Percentiles rank a stretch among this genome's conserved stretches.
phyloP scores from a whole-genome alignment of 2,888 invertebrate species.

The Criorhina ranunculi region DNA sequence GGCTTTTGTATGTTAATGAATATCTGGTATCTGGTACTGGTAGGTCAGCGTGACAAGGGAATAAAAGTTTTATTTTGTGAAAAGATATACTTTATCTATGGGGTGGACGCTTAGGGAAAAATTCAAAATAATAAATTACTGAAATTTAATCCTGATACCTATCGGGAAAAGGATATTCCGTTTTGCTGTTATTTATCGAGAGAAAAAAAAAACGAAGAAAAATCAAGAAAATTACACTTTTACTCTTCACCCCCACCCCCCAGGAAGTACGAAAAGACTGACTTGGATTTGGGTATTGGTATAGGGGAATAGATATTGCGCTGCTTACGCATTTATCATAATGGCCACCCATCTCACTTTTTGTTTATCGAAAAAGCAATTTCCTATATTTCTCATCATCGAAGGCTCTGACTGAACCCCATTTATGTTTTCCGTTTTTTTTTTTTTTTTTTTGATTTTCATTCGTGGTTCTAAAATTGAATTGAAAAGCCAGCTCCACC shows the following conservation, averaged over 20 bases:
- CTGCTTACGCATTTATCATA: constrained; percentile 55
- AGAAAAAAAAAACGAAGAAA: too few relatives aligned
- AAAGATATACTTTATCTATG: constrained; percentile 39
- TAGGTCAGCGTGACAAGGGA: constrained; percentile 52
- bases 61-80: constrained; percentile 13
- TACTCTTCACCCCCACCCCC: background rate
- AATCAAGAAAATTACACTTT: constrained; percentile 56
- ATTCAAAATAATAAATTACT: constrained; percentile 51
- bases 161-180: constrained; percentile 45
- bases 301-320: constrained; percentile 28
- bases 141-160: constrained; percentile 20
- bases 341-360: constrained; percentile 57
- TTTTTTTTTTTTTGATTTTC: too few relatives aligned
- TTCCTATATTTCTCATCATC: constrained; percentile 71
- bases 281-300: background rate
- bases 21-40: constrained; percentile 38
- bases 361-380: constrained; percentile 68
- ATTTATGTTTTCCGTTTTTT: constrained; percentile 24
- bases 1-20: constrained; percentile 53
- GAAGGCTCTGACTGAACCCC: constrained; percentile 26
- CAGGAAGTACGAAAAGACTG: background rate
- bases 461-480: constrained; percentile 16
- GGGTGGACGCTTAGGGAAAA: background rate
- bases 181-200: constrained; percentile 52
- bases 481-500: constrained; percentile 9